Evolutionary conservation across 2,888 invertebrate species (phyloP), one percentile per base, ranked within the genome.

Genomic region (Diadromus collaris): DNA sequence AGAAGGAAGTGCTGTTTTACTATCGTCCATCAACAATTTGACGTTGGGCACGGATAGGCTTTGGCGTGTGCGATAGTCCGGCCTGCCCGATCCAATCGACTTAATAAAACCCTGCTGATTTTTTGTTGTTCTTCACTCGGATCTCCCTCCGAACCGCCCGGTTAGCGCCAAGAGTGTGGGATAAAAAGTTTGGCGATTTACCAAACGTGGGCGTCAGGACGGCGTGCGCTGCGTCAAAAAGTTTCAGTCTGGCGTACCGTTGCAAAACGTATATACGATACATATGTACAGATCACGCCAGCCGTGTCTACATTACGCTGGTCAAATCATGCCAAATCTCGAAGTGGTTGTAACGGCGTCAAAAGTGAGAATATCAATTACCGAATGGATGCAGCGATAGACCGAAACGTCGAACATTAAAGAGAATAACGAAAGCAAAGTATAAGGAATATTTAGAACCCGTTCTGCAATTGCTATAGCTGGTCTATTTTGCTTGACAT

Each of bases 101-200:
- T 78, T 75, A 71, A 80, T 80, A 75, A 75, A 78, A 67, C 27
- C 61, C 54, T 54, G 51, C 29, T 38, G 32, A 13, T 56, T 64
- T 72, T 60, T 71, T 72, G 56, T 64, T 21, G 54, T 29, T 51
- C 44, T 44, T 72, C 51, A 21, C n/a, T 10, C 56, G 19, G 48
- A 60, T 38, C 71, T 60, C 58, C 60, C 29, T 10, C 32, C 24
- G 34, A n/a, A 34, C 38, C 24, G 24, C 29, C 32, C 48, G 60
- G 54, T 65, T 46, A 46, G 56, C 54, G 81, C 72, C 81, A 81
- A 79, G 38, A 16, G 46, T 65, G 34, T 29, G 24, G 44, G 24
- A 51, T 6, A 76, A 72, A 76, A 78, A 76, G 27, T 61, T 54
- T 79, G 81, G 81, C 76, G 16, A 61, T 72, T 41, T 32, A 81